These are phyloP conservation scores for Eristalinus aeneus DNA, from an alignment of 2,888 invertebrate species.

Conservation along the genomic window DNA sequence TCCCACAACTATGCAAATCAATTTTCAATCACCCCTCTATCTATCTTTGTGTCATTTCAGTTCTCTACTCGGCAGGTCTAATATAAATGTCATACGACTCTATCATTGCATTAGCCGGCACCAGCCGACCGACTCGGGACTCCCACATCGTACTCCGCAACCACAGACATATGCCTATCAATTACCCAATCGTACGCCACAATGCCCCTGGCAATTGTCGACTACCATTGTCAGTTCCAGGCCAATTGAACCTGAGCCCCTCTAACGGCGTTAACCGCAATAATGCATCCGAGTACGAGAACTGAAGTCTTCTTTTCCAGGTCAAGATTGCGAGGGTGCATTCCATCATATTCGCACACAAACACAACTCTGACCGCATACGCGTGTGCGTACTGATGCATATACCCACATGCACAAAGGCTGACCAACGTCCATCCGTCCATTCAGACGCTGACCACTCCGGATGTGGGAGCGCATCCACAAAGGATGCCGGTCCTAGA, in stretches of 20 bases:
- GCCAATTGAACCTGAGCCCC: neutral
- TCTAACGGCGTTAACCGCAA: slow-evolving; percentile 52
- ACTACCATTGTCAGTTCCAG: slow-evolving; percentile 14
- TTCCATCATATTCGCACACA: slow-evolving; percentile 24
- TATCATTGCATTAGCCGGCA: slow-evolving; percentile 15
- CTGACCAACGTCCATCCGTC: slow-evolving; percentile 25
- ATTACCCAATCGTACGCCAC: slow-evolving; percentile 28
- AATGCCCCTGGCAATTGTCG: slow-evolving; percentile 29
- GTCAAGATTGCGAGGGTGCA: slow-evolving; percentile 37
- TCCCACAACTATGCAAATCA: slow-evolving; percentile 15
- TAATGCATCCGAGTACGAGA: slow-evolving; percentile 38
- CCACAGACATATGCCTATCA: slow-evolving; percentile 44
- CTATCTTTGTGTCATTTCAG: neutral
- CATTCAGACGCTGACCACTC: slow-evolving; percentile 41
- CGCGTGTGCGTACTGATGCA: neutral
- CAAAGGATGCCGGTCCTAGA: slow-evolving; percentile 41
- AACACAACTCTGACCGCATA: neutral
- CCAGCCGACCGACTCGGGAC: slow-evolving; percentile 5
- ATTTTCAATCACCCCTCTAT: slow-evolving; percentile 10
- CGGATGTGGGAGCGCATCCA: slow-evolving; percentile 41
- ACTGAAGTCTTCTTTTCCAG: slow-evolving; percentile 18
- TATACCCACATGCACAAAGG: neutral
- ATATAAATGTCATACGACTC: slow-evolving; percentile 34
- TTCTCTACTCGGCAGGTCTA: neutral
- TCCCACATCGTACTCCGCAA: slow-evolving; percentile 41